Conservation (phyloP, 1,140 invertebrate genomes). For the Frieseomelitta varia region DNA sequence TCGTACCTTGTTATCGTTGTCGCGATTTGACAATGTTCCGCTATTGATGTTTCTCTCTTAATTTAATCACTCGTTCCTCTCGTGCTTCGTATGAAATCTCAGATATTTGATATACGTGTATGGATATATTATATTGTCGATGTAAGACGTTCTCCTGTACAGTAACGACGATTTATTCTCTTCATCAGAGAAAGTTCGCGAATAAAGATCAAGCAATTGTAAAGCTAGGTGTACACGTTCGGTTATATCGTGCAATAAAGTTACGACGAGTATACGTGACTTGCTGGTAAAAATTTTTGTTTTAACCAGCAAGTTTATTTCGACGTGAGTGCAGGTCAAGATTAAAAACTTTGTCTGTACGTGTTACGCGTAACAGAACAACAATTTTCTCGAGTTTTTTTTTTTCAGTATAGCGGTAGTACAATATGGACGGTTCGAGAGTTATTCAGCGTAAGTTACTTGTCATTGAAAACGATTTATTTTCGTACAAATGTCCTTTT, state of each 20-base stretch:
- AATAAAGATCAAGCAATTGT: not conserved
- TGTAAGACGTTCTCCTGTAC: not conserved
- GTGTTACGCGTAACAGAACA: too few relatives aligned
- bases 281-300: not conserved
- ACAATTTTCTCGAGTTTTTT: not conserved
- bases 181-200: fast-evolving
- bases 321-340: not conserved
- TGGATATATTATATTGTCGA: too few relatives aligned
- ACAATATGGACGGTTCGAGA: too few relatives aligned
- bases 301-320: not conserved
- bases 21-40: not conserved
- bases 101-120: not conserved
- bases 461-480: too few relatives aligned
- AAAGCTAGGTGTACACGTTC: not conserved
- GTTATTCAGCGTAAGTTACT: too few relatives aligned
- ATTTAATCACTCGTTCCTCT: constrained; percentile 3
- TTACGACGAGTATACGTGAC: not conserved
- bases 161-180: not conserved
- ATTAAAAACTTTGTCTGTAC: not conserved
- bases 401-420: too few relatives aligned
- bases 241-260: constrained; percentile 1
- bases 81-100: not conserved
- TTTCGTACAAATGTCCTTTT: too few relatives aligned
- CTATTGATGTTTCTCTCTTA: not conserved
- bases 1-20: constrained; percentile 26